Evolutionary conservation across 2,797 vertebrate species (phyloP), one percentile per base, ranked within the genome.

Genomic region (Moxostoma hubbsi): DNA sequence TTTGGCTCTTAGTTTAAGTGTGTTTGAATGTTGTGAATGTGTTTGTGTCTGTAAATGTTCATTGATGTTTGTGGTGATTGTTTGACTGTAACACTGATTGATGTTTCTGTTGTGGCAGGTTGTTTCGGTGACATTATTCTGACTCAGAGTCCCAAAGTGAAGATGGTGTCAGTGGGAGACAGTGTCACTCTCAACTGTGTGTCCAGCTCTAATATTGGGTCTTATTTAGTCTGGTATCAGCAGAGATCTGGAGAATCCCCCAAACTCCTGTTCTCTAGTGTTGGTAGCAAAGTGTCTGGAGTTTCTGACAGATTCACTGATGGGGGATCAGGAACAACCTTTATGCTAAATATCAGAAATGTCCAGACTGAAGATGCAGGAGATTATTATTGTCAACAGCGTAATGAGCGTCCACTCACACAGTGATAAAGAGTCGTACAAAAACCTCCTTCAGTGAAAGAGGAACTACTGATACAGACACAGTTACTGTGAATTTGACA

Each of bases 111-210:
- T 47, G 12, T 9, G n/a, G 49, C 65, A 68, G 65, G 65, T 53
- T 13, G 65, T 68, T 68, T 51, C 8, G 65, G 47, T 24, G 65
- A 68, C 16, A 43, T 46, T 16, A 49, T 45, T 51, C 73, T 75
- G 51, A 47, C 58, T 36, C 51, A 63, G 45, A 49, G 16, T 79
- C 81, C 78, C 78, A 87, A 85, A 85, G 87, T 86, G 89, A 87
- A 85, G 80, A 78, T 83, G 82, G 85, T 84, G 84, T 75, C 61
- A 87, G 82, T 85, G 83, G 49, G 65, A 67, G 51, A 18, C 49
- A 53, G 49, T 5, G 16, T 53, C 65, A 68, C 65, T 68, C 66
- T 68, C 11, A 68, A 68, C 49, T 53, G 65, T 47, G 9, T 7
- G 1, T 53, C 16, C 18, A 68, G 65, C 16, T 18, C 18, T 18